Percentiles rank a stretch among this genome's conserved stretches.
Conservation (phyloP, 2,888 invertebrate species). For the Psylliodes chrysocephalus region DNA sequence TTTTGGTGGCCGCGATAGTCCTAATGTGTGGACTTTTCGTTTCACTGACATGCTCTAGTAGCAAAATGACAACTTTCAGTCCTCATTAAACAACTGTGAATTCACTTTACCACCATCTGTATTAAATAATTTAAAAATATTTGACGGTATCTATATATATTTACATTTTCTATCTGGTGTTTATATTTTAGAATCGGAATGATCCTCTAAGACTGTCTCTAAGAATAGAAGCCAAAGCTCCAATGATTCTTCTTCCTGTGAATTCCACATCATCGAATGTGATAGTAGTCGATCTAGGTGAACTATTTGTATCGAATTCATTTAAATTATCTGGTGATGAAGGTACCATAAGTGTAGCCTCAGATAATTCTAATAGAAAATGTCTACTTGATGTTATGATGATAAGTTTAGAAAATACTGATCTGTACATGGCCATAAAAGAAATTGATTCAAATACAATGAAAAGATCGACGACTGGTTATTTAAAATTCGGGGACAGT, state of each 20-base stretch:
- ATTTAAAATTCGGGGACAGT: slow-evolving; percentile 65
- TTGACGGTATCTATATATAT: no score
- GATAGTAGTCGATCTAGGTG: slow-evolving; percentile 83
- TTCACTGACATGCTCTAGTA: no score
- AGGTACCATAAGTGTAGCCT: slow-evolving; percentile 66
- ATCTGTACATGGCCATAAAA: slow-evolving; percentile 74
- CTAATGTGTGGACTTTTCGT: no score
- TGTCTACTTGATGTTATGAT: slow-evolving; percentile 80
- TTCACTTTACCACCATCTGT: no score
- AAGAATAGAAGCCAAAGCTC: slow-evolving; percentile 77
- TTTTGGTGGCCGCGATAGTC: no score
- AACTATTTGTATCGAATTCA: slow-evolving; percentile 79
- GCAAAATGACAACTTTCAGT: no score
- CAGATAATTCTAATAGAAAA: slow-evolving; percentile 59
- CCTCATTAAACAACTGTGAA: no score
- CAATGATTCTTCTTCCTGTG: slow-evolving; percentile 88
- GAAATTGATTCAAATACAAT: slow-evolving; percentile 49
- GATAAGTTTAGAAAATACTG: slow-evolving; percentile 80
- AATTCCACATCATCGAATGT: slow-evolving; percentile 81
- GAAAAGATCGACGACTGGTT: slow-evolving; percentile 41
- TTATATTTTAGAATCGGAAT: slow-evolving; percentile 56
- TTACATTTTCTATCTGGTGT: no score
- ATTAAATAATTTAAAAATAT: no score
- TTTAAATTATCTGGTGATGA: slow-evolving; percentile 74
- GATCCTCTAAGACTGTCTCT: slow-evolving; percentile 66